Evolutionary conservation across 2,113 vertebrate genomes (phyloP).

Genomic region (Petrocephalus microphthalmus): DNA sequence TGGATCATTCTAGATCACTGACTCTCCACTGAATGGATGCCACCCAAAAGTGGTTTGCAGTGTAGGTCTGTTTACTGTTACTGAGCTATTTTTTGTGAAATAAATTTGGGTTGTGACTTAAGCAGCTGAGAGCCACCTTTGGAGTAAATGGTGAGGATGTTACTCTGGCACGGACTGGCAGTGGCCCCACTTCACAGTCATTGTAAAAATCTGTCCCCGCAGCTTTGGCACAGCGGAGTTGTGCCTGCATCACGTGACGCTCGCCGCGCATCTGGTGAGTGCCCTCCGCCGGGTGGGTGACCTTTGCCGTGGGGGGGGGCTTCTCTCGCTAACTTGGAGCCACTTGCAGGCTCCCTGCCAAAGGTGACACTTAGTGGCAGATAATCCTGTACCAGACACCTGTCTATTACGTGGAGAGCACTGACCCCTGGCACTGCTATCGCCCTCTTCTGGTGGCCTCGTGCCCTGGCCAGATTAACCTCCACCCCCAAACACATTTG

Average conservation of each 20-base stretch:
- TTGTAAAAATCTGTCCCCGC: conserved; percentile 14
- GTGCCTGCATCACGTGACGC: conserved; percentile 75
- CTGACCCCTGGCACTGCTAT: neutral
- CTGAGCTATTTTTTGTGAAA: neutral
- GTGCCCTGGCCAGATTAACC: neutral
- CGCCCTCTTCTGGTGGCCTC: neutral
- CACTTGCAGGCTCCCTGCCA: conserved; percentile 33
- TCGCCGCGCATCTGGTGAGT: conserved; percentile 81
- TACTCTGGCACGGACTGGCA: neutral
- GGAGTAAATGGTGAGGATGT: neutral
- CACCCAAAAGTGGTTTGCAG: neutral
- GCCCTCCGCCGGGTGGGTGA: neutral
- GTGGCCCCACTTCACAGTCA: neutral
- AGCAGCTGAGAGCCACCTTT: neutral
- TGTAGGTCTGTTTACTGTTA: neutral
- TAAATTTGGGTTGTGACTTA: neutral
- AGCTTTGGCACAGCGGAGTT: conserved; percentile 88
- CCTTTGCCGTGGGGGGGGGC: neutral
- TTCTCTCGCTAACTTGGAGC: neutral
- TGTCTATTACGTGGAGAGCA: conserved; percentile 25
- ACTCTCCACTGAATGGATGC: neutral
- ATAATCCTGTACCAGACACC: conserved; percentile 29
- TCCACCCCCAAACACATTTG: neutral
- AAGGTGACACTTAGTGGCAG: conserved; percentile 47
- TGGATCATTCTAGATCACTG: neutral